A percentile compares a stretch with the other conserved stretches of the same genome.
Evolutionary conservation across 2,888 invertebrate genomes (phyloP).

Genomic region (Peribatodes rhomboidaria): DNA sequence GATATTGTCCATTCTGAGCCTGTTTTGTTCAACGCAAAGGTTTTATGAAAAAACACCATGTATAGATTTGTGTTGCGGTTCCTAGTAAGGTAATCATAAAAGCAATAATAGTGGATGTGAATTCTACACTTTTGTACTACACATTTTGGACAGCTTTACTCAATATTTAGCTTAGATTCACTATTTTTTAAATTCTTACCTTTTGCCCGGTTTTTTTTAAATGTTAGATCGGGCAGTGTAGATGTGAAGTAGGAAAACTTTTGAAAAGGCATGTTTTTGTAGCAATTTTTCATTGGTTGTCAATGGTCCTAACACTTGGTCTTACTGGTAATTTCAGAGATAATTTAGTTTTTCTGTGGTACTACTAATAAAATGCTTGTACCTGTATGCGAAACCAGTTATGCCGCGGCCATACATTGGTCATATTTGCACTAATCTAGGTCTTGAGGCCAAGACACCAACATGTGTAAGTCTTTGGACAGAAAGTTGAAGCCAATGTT

Average conservation of each 20-base stretch:
- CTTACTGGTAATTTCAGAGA: no score
- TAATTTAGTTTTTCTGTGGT: no score
- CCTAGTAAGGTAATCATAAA: conserved; percentile 66
- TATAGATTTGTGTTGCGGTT: conserved; percentile 61
- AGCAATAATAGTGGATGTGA: conserved; percentile 86
- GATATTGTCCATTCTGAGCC: no score
- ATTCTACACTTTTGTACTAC: conserved; percentile 60
- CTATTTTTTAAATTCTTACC: conserved; percentile 4
- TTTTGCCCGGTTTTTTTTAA: conserved; percentile 10
- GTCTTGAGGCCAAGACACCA: no score
- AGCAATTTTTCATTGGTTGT: no score
- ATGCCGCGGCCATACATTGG: no score
- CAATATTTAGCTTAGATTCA: conserved; percentile 55
- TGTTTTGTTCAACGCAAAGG: background rate
- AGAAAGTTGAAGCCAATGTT: no score
- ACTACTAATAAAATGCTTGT: no score
- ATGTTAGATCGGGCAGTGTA: conserved; percentile 21
- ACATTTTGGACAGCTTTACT: conserved; percentile 61
- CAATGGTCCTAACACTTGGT: no score
- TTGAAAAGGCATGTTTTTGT: background rate
- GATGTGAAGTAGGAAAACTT: background rate
- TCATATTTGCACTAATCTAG: no score
- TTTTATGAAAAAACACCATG: background rate
- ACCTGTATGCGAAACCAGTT: no score
- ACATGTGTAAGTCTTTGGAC: no score